Conservation (phyloP, 2,888 invertebrate genomes). For the Thera obeliscata region DNA sequence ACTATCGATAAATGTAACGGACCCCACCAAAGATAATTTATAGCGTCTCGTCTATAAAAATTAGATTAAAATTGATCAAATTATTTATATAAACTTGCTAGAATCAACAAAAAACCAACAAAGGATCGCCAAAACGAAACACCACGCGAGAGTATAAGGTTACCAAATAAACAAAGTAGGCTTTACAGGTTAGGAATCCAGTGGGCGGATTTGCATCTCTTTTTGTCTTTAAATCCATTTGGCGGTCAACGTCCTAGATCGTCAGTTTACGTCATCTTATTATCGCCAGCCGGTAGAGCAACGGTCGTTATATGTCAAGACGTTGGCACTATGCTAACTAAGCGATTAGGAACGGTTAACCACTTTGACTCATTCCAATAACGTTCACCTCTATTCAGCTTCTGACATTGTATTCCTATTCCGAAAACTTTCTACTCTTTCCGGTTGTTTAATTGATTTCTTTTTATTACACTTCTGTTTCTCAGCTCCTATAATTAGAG, state of each 20-base stretch:
- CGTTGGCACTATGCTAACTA: conserved; percentile 63
- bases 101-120: background rate
- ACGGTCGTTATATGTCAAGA: conserved; percentile 60
- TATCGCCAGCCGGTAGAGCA: conserved; percentile 49
- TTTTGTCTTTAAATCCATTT: conserved; percentile 51
- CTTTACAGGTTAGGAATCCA: conserved; percentile 26
- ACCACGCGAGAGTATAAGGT: conserved; percentile 34
- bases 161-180: conserved; percentile 28
- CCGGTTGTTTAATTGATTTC: conserved; percentile 34
- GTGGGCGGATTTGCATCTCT: conserved; percentile 53
- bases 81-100: background rate
- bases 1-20: conserved; percentile 33
- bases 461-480: conserved; percentile 24
- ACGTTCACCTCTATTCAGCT: conserved; percentile 53
- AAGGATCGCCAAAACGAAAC: background rate
- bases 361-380: conserved; percentile 53
- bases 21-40: conserved; percentile 33
- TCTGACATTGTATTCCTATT: conserved; percentile 38
- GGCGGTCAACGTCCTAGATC: conserved; percentile 70
- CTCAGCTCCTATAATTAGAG: conserved; percentile 31
- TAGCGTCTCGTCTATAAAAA: conserved; percentile 4
- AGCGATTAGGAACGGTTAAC: conserved; percentile 69
- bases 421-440: conserved; percentile 44
- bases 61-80: background rate
- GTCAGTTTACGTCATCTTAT: conserved; percentile 65